Conservation (phyloP, 64 coral and sea anemone genomes). For the Orbicella faveolata region DNA sequence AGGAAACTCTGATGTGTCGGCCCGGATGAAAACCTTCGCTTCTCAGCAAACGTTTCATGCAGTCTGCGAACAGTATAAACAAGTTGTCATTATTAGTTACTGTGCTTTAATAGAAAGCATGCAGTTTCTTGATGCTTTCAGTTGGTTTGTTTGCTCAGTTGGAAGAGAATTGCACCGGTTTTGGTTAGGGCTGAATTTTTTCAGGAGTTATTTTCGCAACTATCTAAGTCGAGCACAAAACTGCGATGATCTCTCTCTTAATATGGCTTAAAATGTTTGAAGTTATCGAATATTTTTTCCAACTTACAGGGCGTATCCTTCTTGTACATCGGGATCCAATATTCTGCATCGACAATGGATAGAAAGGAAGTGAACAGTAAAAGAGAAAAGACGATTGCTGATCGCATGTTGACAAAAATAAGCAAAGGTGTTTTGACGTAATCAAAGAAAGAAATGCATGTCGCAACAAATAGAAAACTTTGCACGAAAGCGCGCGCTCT, state of each 20-base stretch:
- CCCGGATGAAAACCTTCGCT: background rate
- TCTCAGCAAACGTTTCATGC: conserved; percentile 8
- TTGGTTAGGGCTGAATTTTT: too few relatives aligned
- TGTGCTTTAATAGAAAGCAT: too few relatives aligned
- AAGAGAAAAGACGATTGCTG: background rate
- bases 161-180: too few relatives aligned
- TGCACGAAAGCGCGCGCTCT: background rate
- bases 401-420: background rate
- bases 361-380: background rate
- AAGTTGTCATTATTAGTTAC: too few relatives aligned
- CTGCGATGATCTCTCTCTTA: background rate
- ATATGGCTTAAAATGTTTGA: background rate
- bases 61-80: background rate
- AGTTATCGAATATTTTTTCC: background rate
- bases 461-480: background rate
- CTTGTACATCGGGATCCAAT: conserved; percentile 8
- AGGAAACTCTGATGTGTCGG: background rate
- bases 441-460: background rate
- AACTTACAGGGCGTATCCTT: conserved; percentile 36
- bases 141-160: too few relatives aligned
- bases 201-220: too few relatives aligned
- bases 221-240: background rate
- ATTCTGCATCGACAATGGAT: background rate
- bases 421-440: background rate
- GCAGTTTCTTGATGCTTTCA: too few relatives aligned